These are phyloP conservation scores for Iguana delicatissima DNA, from an alignment of 2,797 vertebrate genomes.

Conservation along the genomic window DNA sequence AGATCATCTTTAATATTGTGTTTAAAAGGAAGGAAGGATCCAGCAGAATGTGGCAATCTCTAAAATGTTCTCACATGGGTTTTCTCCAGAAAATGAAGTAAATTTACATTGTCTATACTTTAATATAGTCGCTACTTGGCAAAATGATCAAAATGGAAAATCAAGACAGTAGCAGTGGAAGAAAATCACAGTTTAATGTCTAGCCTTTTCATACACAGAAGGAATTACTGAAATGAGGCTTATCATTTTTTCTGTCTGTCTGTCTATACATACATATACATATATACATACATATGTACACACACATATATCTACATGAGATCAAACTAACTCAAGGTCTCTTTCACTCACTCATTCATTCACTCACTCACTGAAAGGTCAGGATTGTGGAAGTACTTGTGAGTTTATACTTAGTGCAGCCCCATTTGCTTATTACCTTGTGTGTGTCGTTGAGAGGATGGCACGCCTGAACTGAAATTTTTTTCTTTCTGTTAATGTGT, in stretches of 20 bases:
- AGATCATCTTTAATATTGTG: slow-evolving; percentile 33
- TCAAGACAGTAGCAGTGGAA: background rate
- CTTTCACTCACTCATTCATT: background rate
- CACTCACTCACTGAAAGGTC: background rate
- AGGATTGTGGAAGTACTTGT: background rate
- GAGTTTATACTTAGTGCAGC: background rate
- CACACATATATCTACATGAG: background rate
- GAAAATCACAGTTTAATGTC: background rate
- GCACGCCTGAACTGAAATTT: background rate
- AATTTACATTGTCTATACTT: slow-evolving; percentile 50
- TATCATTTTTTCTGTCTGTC: background rate
- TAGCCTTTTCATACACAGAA: background rate
- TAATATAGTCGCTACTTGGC: slow-evolving; percentile 39
- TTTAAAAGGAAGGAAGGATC: slow-evolving; percentile 21
- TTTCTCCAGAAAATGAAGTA: slow-evolving; percentile 33
- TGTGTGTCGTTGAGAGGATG: background rate
- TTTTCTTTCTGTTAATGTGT: background rate
- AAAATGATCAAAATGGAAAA: slow-evolving; percentile 5
- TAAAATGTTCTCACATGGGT: background rate
- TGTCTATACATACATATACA: background rate
- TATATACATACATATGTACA: no score
- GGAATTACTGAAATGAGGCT: background rate
- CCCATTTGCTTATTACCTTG: background rate
- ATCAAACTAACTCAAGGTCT: background rate
- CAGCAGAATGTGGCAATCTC: background rate